Percentiles rank a stretch among this genome's conserved stretches.
Conservation (phyloP, 1,140 invertebrate species). For the Forficula auricularia region DNA sequence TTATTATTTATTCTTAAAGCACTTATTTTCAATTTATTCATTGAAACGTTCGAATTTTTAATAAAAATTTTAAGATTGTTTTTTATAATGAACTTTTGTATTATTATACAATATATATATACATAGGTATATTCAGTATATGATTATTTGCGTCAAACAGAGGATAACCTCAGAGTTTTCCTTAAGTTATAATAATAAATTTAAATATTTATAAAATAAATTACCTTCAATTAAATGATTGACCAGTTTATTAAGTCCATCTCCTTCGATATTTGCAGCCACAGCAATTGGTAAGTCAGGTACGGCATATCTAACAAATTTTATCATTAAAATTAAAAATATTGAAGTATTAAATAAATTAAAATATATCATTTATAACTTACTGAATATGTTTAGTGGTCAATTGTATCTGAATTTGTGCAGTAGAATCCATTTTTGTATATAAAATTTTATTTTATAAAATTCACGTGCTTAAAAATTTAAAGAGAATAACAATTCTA, state of each 20-base stretch:
- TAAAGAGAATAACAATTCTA: too few species aligned
- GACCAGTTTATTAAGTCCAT: slow-evolving; percentile 59
- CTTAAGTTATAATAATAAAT: slow-evolving; percentile 4
- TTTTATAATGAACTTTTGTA: too few species aligned
- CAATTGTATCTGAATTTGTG: slow-evolving; percentile 53
- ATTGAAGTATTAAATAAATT: slow-evolving; percentile 12
- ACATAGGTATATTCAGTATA: too few species aligned
- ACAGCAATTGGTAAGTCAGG: slow-evolving; percentile 69
- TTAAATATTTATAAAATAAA: slow-evolving; percentile 11
- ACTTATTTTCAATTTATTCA: too few species aligned
- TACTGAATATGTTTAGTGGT: slow-evolving; percentile 63
- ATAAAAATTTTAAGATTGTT: too few species aligned
- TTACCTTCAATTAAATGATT: slow-evolving; percentile 60
- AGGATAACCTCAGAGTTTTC: slow-evolving; percentile 10
- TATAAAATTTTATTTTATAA: too few species aligned
- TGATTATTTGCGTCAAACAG: too few species aligned
- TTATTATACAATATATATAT: too few species aligned
- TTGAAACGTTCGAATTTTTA: too few species aligned
- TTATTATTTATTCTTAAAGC: too few species aligned
- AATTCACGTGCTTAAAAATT: too few species aligned
- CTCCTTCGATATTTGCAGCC: slow-evolving; percentile 41
- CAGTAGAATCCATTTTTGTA: slow-evolving; percentile 3
- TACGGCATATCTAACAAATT: slow-evolving; percentile 58
- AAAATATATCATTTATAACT: slow-evolving; percentile 22
- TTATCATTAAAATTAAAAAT: slow-evolving; percentile 6